Conservation (phyloP, 1,140 invertebrate genomes). For the Apis dorsata region DNA sequence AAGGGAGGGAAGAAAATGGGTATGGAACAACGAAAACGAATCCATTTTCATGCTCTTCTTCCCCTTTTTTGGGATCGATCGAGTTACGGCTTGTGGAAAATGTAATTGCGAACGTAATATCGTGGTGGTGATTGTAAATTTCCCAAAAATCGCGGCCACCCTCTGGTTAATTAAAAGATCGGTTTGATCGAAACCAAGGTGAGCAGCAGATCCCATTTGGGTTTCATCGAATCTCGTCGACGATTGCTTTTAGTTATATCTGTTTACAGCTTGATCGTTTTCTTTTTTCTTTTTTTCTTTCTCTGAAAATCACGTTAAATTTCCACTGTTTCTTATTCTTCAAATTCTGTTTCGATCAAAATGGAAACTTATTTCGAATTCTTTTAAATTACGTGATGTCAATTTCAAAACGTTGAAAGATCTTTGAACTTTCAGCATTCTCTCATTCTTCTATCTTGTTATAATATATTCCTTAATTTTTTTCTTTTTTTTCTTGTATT, state of each 20-base stretch:
- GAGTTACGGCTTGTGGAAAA: conserved; percentile 16
- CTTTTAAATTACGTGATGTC: no score
- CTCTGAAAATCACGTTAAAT: no score
- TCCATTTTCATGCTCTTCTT: neutral
- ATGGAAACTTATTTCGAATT: no score
- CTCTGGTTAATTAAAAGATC: conserved; percentile 25
- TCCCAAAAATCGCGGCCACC: conserved; percentile 25
- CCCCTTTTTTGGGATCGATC: conserved; percentile 28
- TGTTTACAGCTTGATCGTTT: no score
- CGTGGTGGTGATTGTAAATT: conserved; percentile 4
- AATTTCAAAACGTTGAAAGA: neutral
- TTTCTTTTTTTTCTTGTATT: neutral
- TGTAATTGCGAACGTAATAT: conserved; percentile 14
- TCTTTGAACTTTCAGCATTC: neutral
- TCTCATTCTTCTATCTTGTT: neutral
- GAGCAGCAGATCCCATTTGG: neutral
- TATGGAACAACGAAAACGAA: neutral
- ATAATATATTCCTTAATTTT: neutral
- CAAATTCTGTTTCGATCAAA: no score
- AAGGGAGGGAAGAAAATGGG: neutral
- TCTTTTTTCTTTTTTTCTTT: no score
- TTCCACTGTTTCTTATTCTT: no score
- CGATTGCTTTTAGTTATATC: neutral
- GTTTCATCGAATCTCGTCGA: conserved; percentile 13
- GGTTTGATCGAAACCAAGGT: conserved; percentile 5